Evolutionary conservation across 2,797 vertebrate species (phyloP), one percentile per base, ranked within the genome.

Genomic region (Sus cebifrons): DNA sequence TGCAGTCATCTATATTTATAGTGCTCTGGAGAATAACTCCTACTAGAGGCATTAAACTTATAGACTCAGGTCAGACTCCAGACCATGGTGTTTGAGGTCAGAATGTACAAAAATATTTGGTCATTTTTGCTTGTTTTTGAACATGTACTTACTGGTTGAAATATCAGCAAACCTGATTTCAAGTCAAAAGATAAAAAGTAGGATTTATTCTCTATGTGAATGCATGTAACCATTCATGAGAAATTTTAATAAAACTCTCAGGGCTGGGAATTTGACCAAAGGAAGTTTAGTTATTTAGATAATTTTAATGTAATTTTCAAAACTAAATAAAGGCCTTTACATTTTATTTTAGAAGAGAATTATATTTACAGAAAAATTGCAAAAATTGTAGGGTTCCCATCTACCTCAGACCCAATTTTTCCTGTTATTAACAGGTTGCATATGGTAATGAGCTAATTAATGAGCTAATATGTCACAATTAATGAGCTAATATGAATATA

Each of bases 91-190:
- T 84, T 54, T 88, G 75, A 93, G 79, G 44, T 91, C 62, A 74
- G 91, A 93, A 96, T 93, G 75, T 62, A 85, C 88, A 96, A 85
- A 84, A 89, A n/a, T 78, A 71, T 92, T 93, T 91, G 36, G n/a
- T 87, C 16, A 67, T 74, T 95, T 87, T 74, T 32, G 23, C 83
- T 82, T 96, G 36, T 17, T 94, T 96, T 89, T 70, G 54, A 94
- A 62, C 78, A 93, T 68, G 25, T 54, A 32, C 15, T 92, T 36
- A 27, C 71, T 49, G n/a, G n/a, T 65, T 65, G 18, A 97, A 94
- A 94, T 95, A 68, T 91, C 77, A 86, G 64, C n/a, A 83, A 92
- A 87, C 40, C 49, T 84, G 14, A 79, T 93, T 49, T 93, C 44
- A 86, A 94, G 32, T 91, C 77, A 67, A 93, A 91, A 32, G 84